Evolutionary conservation across 2,797 vertebrate species (phyloP).

Genomic region (Anas bernieri): DNA sequence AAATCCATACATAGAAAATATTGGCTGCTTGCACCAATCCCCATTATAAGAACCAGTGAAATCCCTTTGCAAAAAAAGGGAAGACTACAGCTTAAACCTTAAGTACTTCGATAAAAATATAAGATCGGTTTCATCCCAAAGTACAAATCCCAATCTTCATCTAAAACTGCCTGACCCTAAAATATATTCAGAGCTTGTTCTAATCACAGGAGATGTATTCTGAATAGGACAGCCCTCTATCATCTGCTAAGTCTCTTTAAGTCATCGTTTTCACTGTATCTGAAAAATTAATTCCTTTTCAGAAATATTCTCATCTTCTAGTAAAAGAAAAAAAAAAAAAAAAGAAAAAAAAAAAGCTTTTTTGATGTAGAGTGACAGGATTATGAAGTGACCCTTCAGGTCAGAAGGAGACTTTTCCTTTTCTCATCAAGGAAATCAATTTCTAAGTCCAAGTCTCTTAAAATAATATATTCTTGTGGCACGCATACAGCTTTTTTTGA

Average conservation of each 20-base stretch:
- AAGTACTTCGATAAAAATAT: conserved; percentile 79
- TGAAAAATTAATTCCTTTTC: conserved; percentile 86
- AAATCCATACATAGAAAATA: conserved; percentile 72
- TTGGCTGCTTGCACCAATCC: conserved; percentile 59
- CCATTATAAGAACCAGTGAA: conserved; percentile 67
- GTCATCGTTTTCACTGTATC: conserved; percentile 78
- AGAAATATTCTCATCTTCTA: conserved; percentile 83
- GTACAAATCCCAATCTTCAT: conserved; percentile 76
- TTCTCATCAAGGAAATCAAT: conserved; percentile 88
- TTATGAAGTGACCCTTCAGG: conserved; percentile 83
- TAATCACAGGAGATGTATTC: conserved; percentile 78
- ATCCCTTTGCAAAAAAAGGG: conserved; percentile 71
- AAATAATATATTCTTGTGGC: conserved; percentile 86
- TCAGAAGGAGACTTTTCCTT: conserved; percentile 84
- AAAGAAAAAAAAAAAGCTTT: conserved; percentile 69
- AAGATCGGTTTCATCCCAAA: conserved; percentile 78
- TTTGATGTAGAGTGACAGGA: conserved; percentile 81
- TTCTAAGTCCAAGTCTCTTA: conserved; percentile 86
- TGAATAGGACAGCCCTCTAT: conserved; percentile 70
- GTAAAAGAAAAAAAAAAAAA: conserved; percentile 63
- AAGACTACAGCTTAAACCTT: conserved; percentile 72
- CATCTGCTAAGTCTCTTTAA: conserved; percentile 77
- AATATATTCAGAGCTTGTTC: conserved; percentile 73
- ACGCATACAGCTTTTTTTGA: conserved; percentile 79
- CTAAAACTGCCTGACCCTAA: conserved; percentile 76